Evolutionary conservation across 2,888 invertebrate genomes (phyloP), one percentile per base, ranked within the genome.

Genomic region (Lottia gigantea): DNA sequence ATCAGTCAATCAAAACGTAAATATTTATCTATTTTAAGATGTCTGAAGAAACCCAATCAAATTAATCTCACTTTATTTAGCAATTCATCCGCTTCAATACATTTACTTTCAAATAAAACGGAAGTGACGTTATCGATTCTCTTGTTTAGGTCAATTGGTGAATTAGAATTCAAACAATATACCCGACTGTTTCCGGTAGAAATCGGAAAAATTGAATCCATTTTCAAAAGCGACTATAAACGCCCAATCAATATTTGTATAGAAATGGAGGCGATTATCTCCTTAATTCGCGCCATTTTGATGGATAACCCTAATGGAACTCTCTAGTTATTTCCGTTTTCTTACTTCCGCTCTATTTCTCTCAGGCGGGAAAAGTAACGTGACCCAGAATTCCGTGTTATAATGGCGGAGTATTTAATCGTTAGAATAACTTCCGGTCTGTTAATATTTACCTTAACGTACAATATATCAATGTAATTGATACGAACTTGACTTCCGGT

Each of bases 311-410:
- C 77, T 79, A 79, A 79, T 79, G 79, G 79, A 79, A 79, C 77
- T 79, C 75, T 77, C 79, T 79, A 74, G 79, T 79, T 40, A 77
- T 79, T 73, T 79, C 79, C 79, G 77, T 73, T 74, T 71, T 71
- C 68, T 68, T 66, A 70, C 75, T 77, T 79, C 79, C 76, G 78
- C 78, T 70, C 47, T 25, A 40, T 40, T 49, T 65, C 70, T 70
- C 64, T 70, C 70, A 70, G 61, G 64, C 70, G 70, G 61, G 70
- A 55, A 65, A 49, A 55, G 47, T 70, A 46, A 64, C 70, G 70
- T 70, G 70, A 70, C 70, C 70, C 70, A 70, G 65, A 70, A 70
- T 70, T 70, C 70, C 70, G 55, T 47, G 64, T 61, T 40, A 55
- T 61, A 64, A 64, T 70, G 70, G 65, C 62, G 70, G 65, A 23